These are phyloP conservation scores for Bunonema sp. DNA, from an alignment of 2,888 invertebrate species.

Conservation along the genomic window DNA sequence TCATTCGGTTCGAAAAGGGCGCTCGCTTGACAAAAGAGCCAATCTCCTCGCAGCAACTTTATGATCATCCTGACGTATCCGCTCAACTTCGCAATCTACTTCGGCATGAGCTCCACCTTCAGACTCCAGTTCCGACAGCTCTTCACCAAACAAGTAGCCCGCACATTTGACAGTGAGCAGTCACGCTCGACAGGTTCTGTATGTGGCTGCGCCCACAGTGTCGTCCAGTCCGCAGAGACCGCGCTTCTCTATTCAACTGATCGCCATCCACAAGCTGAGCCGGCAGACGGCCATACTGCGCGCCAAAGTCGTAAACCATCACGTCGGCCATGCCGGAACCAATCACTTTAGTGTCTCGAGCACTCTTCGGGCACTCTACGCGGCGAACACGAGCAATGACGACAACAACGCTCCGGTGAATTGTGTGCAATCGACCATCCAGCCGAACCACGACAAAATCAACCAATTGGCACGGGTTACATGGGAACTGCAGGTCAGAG, in stretches of 20 bases:
- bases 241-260: constrained; percentile 10
- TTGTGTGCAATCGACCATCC: too few species aligned
- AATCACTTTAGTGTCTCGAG: too few species aligned
- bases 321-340: too few species aligned
- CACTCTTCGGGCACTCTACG: too few species aligned
- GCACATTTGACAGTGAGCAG: background rate
- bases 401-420: too few species aligned
- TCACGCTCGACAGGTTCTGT: constrained; percentile 3
- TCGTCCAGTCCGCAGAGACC: constrained; percentile 3
- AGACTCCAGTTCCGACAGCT: constrained; percentile 45
- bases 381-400: too few species aligned
- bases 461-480: too few species aligned
- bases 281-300: background rate
- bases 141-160: constrained; percentile 3
- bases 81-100: constrained; percentile 75
- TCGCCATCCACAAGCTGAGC: constrained; percentile 10
- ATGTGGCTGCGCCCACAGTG: constrained; percentile 6
- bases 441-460: too few species aligned
- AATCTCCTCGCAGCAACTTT: constrained; percentile 62
- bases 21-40: background rate
- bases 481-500: too few species aligned
- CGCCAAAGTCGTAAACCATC: too few species aligned
- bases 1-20: constrained; percentile 47
- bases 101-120: constrained; percentile 82
- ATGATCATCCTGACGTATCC: constrained; percentile 76